Base-by-base conservation (phyloP, 2,888 invertebrate species). In the Torymus tubicola region DNA sequence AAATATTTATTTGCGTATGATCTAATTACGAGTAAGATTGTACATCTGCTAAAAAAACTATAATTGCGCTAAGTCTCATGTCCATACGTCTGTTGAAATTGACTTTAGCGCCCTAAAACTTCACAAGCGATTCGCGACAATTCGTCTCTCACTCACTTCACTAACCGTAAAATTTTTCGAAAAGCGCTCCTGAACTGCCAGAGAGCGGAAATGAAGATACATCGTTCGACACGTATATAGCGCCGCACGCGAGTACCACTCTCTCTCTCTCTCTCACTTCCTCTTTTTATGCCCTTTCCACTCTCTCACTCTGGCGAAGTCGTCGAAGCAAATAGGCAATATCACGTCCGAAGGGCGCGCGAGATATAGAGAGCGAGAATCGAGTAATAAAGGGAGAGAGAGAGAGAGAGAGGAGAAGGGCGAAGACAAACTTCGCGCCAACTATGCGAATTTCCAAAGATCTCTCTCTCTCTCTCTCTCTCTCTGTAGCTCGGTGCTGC, bases 391-490 rank as follows among this genome's bases (percentile, higher is more conserved):
- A 76, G 68, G 53, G 72, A 79, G 42, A 55, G 52, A 53, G 70
- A 16, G 16, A 31, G 42, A 76, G 68, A 42, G 72, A 79, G 31
- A 42, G 52, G 65, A 24, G 53, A 75, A 31, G 16, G 18, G n/a
- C 10, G 72, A 74, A 77, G 67, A 78, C 58, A 78, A 78, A 78
- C 81, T 78, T 81, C 65, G 18, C 64, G 21, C 63, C 53, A 81
- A 65, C 73, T 81, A 70, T 74, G 73, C 65, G 81, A 63, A 72
- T 78, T 79, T 76, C 55, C 53, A 14, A 65, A 60, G 52, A 52
- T 24, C 14, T 18, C 53, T 53, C 18, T 13, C 71, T 61, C 16
- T 55, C 42, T 64, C 64, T 69, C 65, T 68, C 18, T 68, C 53
- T 42, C 24, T 70, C n/a, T n/a, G n/a, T n/a, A n/a, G n/a, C n/a